Conservation (phyloP, 2,888 invertebrate species). For the Archips crataeganus region DNA sequence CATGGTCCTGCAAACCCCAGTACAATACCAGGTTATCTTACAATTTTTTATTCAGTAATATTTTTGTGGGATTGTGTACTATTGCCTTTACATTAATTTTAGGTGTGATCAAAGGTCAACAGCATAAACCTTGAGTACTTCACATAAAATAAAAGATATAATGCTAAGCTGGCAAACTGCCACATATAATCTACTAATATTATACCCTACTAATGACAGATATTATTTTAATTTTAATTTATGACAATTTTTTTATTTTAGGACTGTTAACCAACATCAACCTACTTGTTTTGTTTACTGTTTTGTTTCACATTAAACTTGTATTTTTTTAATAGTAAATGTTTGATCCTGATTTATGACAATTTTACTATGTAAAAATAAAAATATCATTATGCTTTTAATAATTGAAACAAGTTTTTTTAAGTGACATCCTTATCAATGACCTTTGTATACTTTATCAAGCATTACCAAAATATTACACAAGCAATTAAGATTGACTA, state of each 20-base stretch:
- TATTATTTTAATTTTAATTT: too few relatives aligned
- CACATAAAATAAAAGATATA: not conserved
- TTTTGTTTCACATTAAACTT: too few relatives aligned
- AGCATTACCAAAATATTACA: constrained; percentile 17
- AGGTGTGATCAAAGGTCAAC: not conserved
- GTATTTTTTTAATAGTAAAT: too few relatives aligned
- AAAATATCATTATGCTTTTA: not conserved
- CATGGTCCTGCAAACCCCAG: too few relatives aligned
- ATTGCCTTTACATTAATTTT: not conserved
- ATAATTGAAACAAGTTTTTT: not conserved
- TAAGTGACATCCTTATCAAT: constrained; percentile 45
- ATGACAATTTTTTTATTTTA: too few relatives aligned
- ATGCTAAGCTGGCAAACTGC: not conserved
- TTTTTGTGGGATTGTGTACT: too few relatives aligned
- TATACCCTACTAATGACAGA: not conserved
- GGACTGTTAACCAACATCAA: too few relatives aligned
- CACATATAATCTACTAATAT: not conserved
- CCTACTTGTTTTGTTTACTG: too few relatives aligned
- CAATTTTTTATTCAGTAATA: too few relatives aligned
- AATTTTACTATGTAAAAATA: not conserved
- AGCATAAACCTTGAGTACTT: not conserved
- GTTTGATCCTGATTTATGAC: not conserved
- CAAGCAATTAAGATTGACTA: constrained; percentile 15
- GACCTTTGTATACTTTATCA: constrained; percentile 51
- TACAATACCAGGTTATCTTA: too few relatives aligned